phyloP scores from a whole-genome alignment of 1,140 invertebrate genomes.

The Diprion similis region DNA sequence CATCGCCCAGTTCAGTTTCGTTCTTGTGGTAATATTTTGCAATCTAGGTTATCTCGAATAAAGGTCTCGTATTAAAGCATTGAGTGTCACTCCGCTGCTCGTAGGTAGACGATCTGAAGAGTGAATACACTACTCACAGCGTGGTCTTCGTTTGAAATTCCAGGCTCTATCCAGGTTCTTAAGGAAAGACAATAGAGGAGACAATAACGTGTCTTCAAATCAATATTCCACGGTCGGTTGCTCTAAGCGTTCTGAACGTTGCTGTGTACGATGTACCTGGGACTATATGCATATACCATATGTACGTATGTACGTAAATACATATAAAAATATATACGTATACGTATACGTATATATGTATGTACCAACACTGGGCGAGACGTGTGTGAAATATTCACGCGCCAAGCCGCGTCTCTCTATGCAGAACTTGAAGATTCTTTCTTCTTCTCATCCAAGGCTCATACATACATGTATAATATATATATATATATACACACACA shows the following conservation, averaged over 20 bases:
- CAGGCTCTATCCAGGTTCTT: not conserved
- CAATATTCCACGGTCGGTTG: conserved; percentile 4
- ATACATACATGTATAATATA: not conserved
- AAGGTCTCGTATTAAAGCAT: no score
- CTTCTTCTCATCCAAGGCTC: not conserved
- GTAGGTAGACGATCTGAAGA: no score
- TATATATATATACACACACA: not conserved
- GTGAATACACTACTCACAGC: no score
- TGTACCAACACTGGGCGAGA: not conserved
- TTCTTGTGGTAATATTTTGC: no score
- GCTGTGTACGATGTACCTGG: not conserved
- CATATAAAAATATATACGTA: no score
- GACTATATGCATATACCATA: no score
- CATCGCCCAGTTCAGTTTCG: no score
- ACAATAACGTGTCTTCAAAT: not conserved
- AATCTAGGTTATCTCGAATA: no score
- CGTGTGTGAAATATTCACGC: conserved; percentile 1
- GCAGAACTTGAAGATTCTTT: conserved; percentile 3
- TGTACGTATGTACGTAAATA: no score
- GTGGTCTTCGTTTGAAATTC: no score
- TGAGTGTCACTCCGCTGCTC: no score
- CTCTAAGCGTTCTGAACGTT: not conserved
- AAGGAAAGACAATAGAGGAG: not conserved
- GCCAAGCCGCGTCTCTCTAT: not conserved
- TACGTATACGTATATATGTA: no score